Evolutionary conservation across 1,140 invertebrate species (phyloP), one percentile per base, ranked within the genome.

Genomic region (Aphelinus certus): DNA sequence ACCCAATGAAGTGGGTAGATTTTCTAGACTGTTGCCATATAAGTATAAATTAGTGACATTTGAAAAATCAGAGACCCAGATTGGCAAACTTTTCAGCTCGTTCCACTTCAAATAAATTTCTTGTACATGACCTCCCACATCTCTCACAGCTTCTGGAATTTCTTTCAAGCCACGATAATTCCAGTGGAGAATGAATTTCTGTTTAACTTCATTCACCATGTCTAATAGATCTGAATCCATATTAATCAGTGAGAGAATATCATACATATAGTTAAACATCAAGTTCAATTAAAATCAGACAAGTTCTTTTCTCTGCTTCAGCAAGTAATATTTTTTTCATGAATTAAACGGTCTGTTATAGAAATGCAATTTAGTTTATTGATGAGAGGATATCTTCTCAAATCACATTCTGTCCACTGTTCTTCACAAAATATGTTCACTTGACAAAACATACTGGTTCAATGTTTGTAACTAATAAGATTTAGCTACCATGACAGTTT

Each of bases 101-200:
- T 86, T 86, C 73, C 82, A 83, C 55, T 86, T 86, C 3, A 86
- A 76, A 76, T 86, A 86, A 66, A 86, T 82, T 66, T 85, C 83
- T 51, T 81, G 69, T 7, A 86, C 67, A 4, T 85, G 76, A n/a
- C 45, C 60, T 1, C 80, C 83, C 43, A 78, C 76, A 26, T 66
- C 60, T 76, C 80, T 80, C 62, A 86, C 67, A 0, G 70, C 79
- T 51, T 81, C 78, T 48, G 84, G 85, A 53, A 86, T 71, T 72
- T 84, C 76, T 4, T 45, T 64, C 1, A 85, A 74, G 45, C 76
- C 80, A 26, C 84, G 79, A 72, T 81, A 86, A 75, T 85, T 86
- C 84, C 85, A 86, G 43, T 86, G 85, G 7, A 86, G 71, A 74
- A 86, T 82, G 45, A 67, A 48, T 76, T 84, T 86, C 42, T 73